These are phyloP conservation scores for Spinus olivaceus DNA, from an alignment of 2,797 vertebrate species.

Conservation along the genomic window DNA sequence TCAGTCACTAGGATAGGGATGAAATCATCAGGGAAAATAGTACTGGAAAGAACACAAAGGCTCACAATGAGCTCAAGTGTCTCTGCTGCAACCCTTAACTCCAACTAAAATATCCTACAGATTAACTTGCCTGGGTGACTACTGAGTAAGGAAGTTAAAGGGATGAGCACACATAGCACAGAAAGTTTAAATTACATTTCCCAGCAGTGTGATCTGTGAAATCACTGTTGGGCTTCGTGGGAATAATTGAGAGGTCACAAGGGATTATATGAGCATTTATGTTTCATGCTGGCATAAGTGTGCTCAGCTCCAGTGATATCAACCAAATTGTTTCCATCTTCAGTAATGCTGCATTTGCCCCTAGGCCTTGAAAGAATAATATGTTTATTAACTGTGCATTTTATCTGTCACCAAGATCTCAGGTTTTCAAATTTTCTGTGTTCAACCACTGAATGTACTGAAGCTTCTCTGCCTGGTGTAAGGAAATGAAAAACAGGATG, in stretches of 20 bases:
- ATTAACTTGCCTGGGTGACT: neutral
- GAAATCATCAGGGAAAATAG: slow-evolving; percentile 26
- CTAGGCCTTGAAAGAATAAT: neutral
- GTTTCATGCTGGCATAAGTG: slow-evolving; percentile 23
- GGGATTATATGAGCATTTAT: slow-evolving; percentile 35
- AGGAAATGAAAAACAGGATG: neutral
- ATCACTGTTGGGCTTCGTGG: neutral
- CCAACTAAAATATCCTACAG: neutral
- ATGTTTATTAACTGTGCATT: neutral
- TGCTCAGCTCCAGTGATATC: neutral
- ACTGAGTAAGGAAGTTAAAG: neutral
- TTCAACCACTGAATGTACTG: neutral
- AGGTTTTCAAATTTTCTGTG: neutral
- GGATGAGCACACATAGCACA: neutral
- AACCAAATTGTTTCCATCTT: slow-evolving; percentile 38
- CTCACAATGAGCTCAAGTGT: neutral
- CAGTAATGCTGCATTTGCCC: slow-evolving; percentile 14
- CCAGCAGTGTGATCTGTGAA: neutral
- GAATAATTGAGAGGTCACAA: slow-evolving; percentile 49
- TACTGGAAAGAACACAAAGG: neutral
- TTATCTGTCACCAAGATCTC: neutral
- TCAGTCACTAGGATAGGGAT: neutral
- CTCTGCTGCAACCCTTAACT: neutral
- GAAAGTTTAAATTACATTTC: neutral
- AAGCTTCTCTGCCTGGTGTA: neutral